Evolutionary conservation across 1,140 invertebrate species (phyloP).

Genomic region (Galleria mellonella): DNA sequence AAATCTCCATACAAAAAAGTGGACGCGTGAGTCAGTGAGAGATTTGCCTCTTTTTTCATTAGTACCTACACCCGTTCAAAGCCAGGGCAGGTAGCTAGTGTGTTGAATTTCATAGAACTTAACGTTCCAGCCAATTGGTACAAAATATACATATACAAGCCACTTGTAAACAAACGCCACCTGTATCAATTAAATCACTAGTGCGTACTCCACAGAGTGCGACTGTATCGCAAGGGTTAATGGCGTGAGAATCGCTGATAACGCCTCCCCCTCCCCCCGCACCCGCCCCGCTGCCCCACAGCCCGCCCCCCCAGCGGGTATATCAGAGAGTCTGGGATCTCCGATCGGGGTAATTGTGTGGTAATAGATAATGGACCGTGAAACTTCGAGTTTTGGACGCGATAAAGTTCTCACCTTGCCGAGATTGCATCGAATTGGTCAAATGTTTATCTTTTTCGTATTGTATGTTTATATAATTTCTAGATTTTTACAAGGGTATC

Average conservation of each 20-base stretch:
- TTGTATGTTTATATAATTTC: no score
- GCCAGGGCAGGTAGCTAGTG: no score
- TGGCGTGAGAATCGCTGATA: conserved; percentile 51
- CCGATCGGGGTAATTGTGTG: conserved; percentile 49
- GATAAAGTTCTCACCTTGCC: conserved; percentile 1
- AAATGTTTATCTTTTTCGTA: background rate
- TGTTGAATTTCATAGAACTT: no score
- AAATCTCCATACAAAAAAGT: no score
- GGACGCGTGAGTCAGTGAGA: no score
- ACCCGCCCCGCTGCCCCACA: conserved; percentile 3
- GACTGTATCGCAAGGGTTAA: conserved; percentile 51
- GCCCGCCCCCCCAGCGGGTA: conserved; percentile 5
- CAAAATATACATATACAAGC: no score
- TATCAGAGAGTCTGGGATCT: conserved; percentile 31
- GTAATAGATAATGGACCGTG: conserved; percentile 36
- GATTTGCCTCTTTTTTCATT: no score
- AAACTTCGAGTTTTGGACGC: conserved; percentile 15
- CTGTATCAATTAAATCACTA: conserved; percentile 24
- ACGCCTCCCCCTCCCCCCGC: conserved; percentile 13
- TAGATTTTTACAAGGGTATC: no score
- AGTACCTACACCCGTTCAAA: no score
- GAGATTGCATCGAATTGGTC: background rate
- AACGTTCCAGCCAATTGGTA: no score
- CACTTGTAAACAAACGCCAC: conserved; percentile 4
- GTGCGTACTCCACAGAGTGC: conserved; percentile 33